phyloP scores from a whole-genome alignment of 37 sponge, comb jelly and placozoan genomes.

The Haliclona indistincta region DNA sequence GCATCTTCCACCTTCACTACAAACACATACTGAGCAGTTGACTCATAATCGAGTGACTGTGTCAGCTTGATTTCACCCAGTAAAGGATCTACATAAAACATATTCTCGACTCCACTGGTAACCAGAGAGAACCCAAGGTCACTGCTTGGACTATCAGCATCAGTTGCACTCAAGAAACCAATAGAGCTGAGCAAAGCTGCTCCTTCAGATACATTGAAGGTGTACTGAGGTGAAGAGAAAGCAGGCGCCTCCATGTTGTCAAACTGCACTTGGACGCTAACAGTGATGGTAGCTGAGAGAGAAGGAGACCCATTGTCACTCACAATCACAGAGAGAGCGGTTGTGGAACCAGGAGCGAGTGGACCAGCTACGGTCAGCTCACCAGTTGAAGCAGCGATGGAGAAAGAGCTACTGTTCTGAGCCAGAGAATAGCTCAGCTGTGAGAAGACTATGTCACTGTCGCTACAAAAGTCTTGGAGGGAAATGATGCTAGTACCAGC shows the following conservation, averaged over 20 bases:
- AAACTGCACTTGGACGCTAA: constrained; percentile 34
- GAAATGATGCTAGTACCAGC: constrained; percentile 6
- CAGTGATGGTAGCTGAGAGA: constrained; percentile 3
- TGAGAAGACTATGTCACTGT: constrained; percentile 6
- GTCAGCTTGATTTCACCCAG: constrained; percentile 50
- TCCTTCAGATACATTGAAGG: constrained; percentile 44
- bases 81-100: constrained; percentile 54
- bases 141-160: constrained; percentile 35
- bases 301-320: constrained; percentile 20
- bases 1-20: constrained; percentile 50
- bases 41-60: constrained; percentile 60
- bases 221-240: constrained; percentile 10
- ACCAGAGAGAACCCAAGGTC: constrained; percentile 33
- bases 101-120: background rate
- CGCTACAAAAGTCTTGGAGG: constrained; percentile 25
- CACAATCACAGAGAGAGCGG: constrained; percentile 38
- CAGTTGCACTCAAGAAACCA: constrained; percentile 37
- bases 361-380: constrained; percentile 25
- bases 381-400: constrained; percentile 32
- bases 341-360: constrained; percentile 26
- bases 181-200: constrained; percentile 24
- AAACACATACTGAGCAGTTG: constrained; percentile 6
- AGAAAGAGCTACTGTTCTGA: constrained; percentile 5
- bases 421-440: background rate
- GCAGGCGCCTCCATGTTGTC: constrained; percentile 35